Evolutionary conservation across 2,113 vertebrate species (phyloP).

Genomic region (Myotis brandtii): DNA sequence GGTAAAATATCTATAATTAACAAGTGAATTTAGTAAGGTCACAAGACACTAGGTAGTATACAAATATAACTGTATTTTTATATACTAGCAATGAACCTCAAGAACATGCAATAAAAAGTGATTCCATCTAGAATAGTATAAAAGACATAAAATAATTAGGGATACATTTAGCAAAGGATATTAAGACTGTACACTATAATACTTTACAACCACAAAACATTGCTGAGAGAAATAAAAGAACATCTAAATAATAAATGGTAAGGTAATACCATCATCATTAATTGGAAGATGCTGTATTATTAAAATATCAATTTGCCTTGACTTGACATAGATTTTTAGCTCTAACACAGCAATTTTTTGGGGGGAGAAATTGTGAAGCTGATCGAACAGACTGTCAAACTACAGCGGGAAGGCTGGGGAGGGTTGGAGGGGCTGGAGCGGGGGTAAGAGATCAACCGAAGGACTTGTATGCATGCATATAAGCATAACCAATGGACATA

Average conservation of each 20-base stretch:
- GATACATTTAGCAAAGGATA: background rate
- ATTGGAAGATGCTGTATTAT: background rate
- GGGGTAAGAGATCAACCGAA: too few relatives aligned
- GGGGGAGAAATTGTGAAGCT: background rate
- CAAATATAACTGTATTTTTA: background rate
- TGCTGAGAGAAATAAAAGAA: background rate
- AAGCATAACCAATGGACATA: too few relatives aligned
- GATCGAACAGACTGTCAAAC: too few relatives aligned
- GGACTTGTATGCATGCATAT: too few relatives aligned
- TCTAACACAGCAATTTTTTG: background rate
- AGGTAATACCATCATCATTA: background rate
- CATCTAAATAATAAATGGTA: background rate
- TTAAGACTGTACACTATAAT: background rate
- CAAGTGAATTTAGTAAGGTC: background rate
- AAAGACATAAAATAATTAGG: background rate
- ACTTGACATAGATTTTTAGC: background rate
- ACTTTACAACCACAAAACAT: background rate
- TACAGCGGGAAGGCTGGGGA: too few relatives aligned
- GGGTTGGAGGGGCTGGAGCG: too few relatives aligned
- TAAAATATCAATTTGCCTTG: background rate
- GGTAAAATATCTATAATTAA: background rate
- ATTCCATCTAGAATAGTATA: background rate
- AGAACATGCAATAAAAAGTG: background rate
- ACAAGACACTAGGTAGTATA: background rate
- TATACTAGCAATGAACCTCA: background rate